Base-by-base conservation (phyloP, 2,113 vertebrate species). In the Dipodomys merriami region DNA sequence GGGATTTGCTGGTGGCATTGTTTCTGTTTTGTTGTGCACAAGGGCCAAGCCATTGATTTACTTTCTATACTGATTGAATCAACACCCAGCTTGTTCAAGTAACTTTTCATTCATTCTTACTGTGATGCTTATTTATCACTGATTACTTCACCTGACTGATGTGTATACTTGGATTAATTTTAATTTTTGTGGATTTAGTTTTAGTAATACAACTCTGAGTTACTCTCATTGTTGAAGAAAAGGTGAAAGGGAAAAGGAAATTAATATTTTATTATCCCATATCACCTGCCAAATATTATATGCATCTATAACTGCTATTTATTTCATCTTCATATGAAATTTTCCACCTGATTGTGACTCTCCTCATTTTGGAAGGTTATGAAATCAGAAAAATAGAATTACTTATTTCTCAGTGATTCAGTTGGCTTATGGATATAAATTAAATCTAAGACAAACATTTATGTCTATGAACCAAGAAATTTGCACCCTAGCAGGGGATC, bases 261-360 rank as follows among this genome's bases (percentile, higher is more conserved):
- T 92, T 88, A 92, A 83, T 73, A 69, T 83, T 91, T 78, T 69
- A 65, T 83, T 62, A 85, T 73, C 11, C 64, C 5, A 20, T 91
- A n/a, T 81, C 82, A 20, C 64, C 19, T 77, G 39, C 73, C 72
- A 88, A 78, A 62, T 72, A 74, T 86, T 67, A 92, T 23, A 33
- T 86, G 49, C 25, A 73, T 77, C 88, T 94, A 81, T 15, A 91
- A 83, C 57, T 93, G 23, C 25, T 85, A 15, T 81, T 96, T 86
- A 79, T 82, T 88, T 72, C 77, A 88, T 88, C 30, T 83, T 93
- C 1, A 46, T 90, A 83, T 83, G 29, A 89, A 72, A 80, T 20
- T 81, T 92, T 81, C 18, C 65, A 65, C 94, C 39, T 71, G 33
- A 7, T 85, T 77, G 25, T 16, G 68, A 8, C 80, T 86, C 29